A percentile compares a stretch with the other conserved stretches of the same genome.
Evolutionary conservation across 2,797 vertebrate genomes (phyloP).

Genomic region (Percopsis omiscomaycus): DNA sequence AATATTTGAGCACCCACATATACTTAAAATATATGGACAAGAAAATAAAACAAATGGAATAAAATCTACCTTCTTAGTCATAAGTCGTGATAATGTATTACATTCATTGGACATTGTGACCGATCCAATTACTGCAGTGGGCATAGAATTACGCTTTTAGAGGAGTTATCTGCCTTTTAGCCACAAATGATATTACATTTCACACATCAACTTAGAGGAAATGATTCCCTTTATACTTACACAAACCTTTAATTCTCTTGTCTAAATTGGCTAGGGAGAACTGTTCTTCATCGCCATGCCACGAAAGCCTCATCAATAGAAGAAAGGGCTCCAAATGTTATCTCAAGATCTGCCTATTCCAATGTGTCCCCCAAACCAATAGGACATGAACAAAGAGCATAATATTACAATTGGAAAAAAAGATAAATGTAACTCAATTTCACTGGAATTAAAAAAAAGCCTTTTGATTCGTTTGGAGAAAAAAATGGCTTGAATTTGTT

Average conservation of each 20-base stretch:
- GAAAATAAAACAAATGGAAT: constrained; percentile 8
- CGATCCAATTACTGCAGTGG: constrained; percentile 51
- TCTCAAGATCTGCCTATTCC: constrained; percentile 64
- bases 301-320: constrained; percentile 74
- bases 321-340: constrained; percentile 63
- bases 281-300: constrained; percentile 73
- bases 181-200: constrained; percentile 73
- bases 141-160: constrained; percentile 48
- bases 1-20: constrained; percentile 35
- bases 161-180: constrained; percentile 74
- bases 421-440: constrained; percentile 70
- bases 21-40: constrained; percentile 11
- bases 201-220: constrained; percentile 71
- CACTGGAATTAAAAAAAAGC: constrained; percentile 51
- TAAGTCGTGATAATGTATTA: constrained; percentile 28
- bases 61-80: constrained; percentile 17
- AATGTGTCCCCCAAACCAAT: constrained; percentile 45
- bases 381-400: constrained; percentile 63
- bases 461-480: constrained; percentile 48
- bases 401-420: constrained; percentile 51
- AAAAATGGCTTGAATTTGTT: constrained; percentile 63
- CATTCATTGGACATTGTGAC: constrained; percentile 33
- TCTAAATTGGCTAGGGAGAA: constrained; percentile 78
- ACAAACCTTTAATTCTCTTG: constrained; percentile 75
- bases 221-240: constrained; percentile 73